Base-by-base conservation (phyloP, 2,113 vertebrate genomes). In the Neolamprologus ventralis region DNA sequence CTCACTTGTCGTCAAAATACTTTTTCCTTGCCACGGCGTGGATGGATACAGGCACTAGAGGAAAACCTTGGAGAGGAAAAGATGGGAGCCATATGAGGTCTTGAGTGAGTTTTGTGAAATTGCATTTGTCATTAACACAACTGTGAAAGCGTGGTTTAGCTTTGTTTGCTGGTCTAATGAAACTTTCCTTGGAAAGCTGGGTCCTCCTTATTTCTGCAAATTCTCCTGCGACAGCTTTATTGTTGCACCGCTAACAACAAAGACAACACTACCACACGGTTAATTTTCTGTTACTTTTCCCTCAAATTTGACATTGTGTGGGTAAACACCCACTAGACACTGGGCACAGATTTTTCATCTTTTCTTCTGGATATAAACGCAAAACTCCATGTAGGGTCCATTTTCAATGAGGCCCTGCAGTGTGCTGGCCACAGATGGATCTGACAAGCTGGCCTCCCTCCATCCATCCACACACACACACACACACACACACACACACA, bases 1-100 rank as follows among this genome's bases (percentile, higher is more conserved):
- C 98, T 98, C 96, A 99, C 99, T 99, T 98, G 96, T 99, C 99
- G 54, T 99, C 98, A 93, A 98, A 99, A 94, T 98, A 98, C 91
- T 97, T 97, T 87, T 97, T 97, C 94, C 98, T 97, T 37, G 98
- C 97, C 55, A 98, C 95, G n/a, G 99, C 98, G 47, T 99, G 98
- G 95, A 98, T 98, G 51, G 96, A 97, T 60, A 98, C 98, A 73
- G 99, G 99, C 88, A 99, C 92, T 63, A 99, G 92, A 7, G 99
- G 99, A 93, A 99, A 98, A 14, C 98, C 99, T 99, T 86, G 80
- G 71, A 88, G 16, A 80, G 51, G 78, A 87, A 87, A 88, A 91
- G 87, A 87, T 45, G 53, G 78, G 33, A 14, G 78, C 65, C 84
- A 85, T 51, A 78, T 93, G 91, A 93, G 85, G 85, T 87, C 86